These are phyloP conservation scores for Cladorhizidae sp. DNA, from an alignment of 37 sponge, comb jelly and placozoan species.

Conservation along the genomic window DNA sequence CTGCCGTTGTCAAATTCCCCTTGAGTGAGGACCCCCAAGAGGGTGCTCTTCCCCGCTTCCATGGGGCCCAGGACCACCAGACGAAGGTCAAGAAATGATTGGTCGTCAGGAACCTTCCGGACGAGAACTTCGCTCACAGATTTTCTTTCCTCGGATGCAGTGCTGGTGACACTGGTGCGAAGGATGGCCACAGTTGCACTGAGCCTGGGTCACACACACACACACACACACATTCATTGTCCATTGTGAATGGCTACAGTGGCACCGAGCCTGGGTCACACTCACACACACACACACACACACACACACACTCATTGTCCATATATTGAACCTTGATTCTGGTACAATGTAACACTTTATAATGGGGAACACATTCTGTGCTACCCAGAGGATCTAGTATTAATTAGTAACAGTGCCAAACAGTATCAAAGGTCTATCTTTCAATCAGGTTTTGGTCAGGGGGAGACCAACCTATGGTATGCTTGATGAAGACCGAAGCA, in stretches of 20 bases:
- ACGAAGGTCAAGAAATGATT: constrained; percentile 90
- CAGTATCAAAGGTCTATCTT: too few relatives aligned
- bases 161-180: constrained; percentile 18
- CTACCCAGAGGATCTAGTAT: too few relatives aligned
- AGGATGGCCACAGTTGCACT: constrained; percentile 74
- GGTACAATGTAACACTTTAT: too few relatives aligned
- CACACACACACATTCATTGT: neutral
- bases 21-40: constrained; percentile 95
- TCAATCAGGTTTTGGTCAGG: too few relatives aligned
- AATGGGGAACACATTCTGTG: too few relatives aligned
- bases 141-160: neutral
- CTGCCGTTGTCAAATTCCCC: constrained; percentile 98
- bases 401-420: too few relatives aligned
- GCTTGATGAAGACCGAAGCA: too few relatives aligned
- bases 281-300: too few relatives aligned
- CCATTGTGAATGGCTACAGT: neutral
- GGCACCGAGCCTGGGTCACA: too few relatives aligned
- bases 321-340: too few relatives aligned
- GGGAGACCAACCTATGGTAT: too few relatives aligned
- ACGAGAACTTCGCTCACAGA: constrained; percentile 80
- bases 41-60: constrained; percentile 96
- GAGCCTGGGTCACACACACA: constrained; percentile 32
- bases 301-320: too few relatives aligned
- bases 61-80: constrained; percentile 92
- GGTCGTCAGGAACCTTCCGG: constrained; percentile 88